A percentile compares a stretch with the other conserved stretches of the same genome.
Evolutionary conservation across 2,888 invertebrate genomes (phyloP).

Genomic region (Erebia aethiops): DNA sequence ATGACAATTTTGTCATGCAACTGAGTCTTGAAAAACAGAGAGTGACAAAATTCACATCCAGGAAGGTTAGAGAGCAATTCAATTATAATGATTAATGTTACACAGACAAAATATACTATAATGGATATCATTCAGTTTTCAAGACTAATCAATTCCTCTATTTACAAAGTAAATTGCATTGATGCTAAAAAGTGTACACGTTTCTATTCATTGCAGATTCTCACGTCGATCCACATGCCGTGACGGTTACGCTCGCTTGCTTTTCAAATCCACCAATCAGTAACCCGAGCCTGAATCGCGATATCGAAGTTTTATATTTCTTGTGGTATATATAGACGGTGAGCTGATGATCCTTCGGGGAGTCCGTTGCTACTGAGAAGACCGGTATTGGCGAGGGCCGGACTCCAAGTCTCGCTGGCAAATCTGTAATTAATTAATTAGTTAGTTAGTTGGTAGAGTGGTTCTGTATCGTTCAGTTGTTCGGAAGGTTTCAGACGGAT

Average conservation of each 20-base stretch:
- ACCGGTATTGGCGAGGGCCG: slow-evolving; percentile 77
- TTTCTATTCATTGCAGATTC: slow-evolving; percentile 20
- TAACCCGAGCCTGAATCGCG: slow-evolving; percentile 53
- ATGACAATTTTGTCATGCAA: too few species aligned
- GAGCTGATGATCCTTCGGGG: slow-evolving; percentile 46
- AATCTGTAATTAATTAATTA: slow-evolving; percentile 60
- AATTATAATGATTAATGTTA: too few species aligned
- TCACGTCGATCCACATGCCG: slow-evolving; percentile 29
- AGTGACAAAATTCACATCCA: too few species aligned
- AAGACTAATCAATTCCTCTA: not conserved
- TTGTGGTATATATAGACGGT: slow-evolving; percentile 27
- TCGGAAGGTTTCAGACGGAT: slow-evolving; percentile 49
- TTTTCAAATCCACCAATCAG: slow-evolving; percentile 53
- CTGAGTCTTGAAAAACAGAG: too few species aligned
- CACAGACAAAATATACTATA: too few species aligned
- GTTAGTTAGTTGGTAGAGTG: slow-evolving; percentile 70
- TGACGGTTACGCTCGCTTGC: slow-evolving; percentile 40
- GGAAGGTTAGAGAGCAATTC: too few species aligned
- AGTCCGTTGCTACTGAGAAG: slow-evolving; percentile 79
- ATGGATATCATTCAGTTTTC: not conserved
- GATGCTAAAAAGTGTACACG: slow-evolving; percentile 5
- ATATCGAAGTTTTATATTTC: slow-evolving; percentile 51
- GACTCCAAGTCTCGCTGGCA: slow-evolving; percentile 73
- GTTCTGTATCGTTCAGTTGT: slow-evolving; percentile 59
- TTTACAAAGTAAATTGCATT: not conserved